Percentiles rank a stretch among this genome's conserved stretches.
Conservation (phyloP, 2,113 vertebrate genomes). For the Dissostichus mawsoni region DNA sequence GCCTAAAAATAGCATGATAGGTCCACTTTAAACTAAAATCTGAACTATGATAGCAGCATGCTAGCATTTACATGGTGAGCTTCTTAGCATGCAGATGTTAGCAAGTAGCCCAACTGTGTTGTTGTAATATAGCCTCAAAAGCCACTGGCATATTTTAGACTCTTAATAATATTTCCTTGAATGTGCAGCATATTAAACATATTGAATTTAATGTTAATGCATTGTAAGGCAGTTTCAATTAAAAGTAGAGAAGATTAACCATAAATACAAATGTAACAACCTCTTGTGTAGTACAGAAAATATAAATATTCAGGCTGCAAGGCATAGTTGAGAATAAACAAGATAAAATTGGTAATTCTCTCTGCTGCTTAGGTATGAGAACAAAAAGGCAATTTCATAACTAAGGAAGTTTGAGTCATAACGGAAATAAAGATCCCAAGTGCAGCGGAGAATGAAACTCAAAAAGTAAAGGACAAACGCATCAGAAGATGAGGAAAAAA, state of each 20-base stretch:
- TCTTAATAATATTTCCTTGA: not conserved
- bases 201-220: not conserved
- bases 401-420: slow-evolving; percentile 15
- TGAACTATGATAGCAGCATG: not conserved
- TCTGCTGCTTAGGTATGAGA: not conserved
- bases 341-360: slow-evolving; percentile 9
- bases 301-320: not conserved
- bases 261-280: not conserved
- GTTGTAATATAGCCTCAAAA: not conserved
- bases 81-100: not conserved
- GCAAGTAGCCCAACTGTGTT: not conserved
- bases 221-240: not conserved
- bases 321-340: slow-evolving; percentile 1
- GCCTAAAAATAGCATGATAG: too few relatives aligned
- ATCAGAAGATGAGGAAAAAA: slow-evolving; percentile 1
- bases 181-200: not conserved
- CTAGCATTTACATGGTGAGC: not conserved
- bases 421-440: slow-evolving; percentile 4
- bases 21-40: not conserved
- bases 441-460: slow-evolving; percentile 33
- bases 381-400: slow-evolving; percentile 23
- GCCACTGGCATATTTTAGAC: not conserved
- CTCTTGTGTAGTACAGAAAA: not conserved
- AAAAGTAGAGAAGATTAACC: not conserved
- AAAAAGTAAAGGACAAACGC: slow-evolving; percentile 29